Conservation (phyloP, 2,888 invertebrate species). For the Ligdia adustata region DNA sequence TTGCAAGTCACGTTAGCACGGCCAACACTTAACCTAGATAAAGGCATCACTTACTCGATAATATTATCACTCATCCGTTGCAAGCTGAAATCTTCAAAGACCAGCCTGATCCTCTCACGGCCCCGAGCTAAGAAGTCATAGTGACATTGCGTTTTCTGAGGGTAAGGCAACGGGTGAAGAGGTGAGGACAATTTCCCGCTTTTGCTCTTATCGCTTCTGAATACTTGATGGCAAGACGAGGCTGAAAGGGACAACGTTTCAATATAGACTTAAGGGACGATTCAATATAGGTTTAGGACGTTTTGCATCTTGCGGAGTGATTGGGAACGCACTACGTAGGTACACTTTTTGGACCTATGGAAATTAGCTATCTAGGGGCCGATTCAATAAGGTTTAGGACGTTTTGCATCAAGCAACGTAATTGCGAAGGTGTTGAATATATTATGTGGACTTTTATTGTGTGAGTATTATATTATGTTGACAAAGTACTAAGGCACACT, state of each 20-base stretch:
- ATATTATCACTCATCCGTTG: constrained; percentile 86
- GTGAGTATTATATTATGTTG: no score
- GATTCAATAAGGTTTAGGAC: no score
- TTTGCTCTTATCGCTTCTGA: constrained; percentile 90
- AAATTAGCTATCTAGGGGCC: no score
- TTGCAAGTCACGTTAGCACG: constrained; percentile 7
- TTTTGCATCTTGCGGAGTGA: constrained; percentile 35
- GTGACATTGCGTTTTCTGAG: constrained; percentile 91
- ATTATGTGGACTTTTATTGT: no score
- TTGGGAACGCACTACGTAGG: no score
- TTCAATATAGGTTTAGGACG: constrained; percentile 16
- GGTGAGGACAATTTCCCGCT: constrained; percentile 93
- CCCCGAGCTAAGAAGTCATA: constrained; percentile 95
- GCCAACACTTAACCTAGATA: constrained; percentile 10
- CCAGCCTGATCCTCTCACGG: constrained; percentile 91
- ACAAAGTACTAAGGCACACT: no score
- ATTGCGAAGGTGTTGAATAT: no score
- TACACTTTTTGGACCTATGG: no score
- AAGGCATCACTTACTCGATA: constrained; percentile 83
- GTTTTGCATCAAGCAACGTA: no score
- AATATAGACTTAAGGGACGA: constrained; percentile 20
- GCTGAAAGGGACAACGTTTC: constrained; percentile 74
- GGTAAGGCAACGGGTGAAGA: constrained; percentile 91
- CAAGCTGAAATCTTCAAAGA: constrained; percentile 93
- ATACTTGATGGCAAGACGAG: constrained; percentile 89